phyloP scores from a whole-genome alignment of 2,888 invertebrate species.

The Tigriopus californicus region DNA sequence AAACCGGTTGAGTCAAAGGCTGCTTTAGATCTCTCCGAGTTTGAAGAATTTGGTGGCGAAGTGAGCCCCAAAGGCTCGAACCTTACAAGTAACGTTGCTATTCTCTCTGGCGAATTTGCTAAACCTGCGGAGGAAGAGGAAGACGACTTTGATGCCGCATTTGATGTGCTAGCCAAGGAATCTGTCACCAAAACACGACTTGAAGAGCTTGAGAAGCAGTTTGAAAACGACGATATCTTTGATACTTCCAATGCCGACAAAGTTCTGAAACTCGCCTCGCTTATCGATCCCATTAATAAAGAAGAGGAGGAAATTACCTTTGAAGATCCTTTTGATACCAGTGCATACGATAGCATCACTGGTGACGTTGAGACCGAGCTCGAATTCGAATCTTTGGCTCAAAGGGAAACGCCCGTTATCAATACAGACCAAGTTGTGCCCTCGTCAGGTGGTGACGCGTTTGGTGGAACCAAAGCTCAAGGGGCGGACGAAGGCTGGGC shows the following conservation, averaged over 20 bases:
- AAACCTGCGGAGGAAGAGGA: constrained; percentile 23
- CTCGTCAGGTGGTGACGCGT: not conserved
- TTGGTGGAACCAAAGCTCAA: not conserved
- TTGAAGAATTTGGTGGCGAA: constrained; percentile 19
- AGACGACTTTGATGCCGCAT: constrained; percentile 53
- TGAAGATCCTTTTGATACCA: constrained; percentile 18
- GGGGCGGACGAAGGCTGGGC: constrained; percentile 10
- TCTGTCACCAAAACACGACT: constrained; percentile 40
- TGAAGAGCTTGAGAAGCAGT: constrained; percentile 10
- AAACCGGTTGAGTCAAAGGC: constrained; percentile 13
- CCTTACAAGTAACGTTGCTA: constrained; percentile 14
- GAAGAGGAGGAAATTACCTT: constrained; percentile 19
- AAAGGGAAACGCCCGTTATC: not conserved
- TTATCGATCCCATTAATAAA: constrained; percentile 11
- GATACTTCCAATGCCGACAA: constrained; percentile 29
- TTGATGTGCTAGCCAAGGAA: constrained; percentile 55
- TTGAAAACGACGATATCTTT: constrained; percentile 28
- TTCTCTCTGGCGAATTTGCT: constrained; percentile 13
- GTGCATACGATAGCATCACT: constrained; percentile 13
- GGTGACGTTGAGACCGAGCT: constrained; percentile 9
- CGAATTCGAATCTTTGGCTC: constrained; percentile 12
- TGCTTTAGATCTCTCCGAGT: constrained; percentile 20
- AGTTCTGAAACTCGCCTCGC: constrained; percentile 20
- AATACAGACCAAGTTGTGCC: not conserved
- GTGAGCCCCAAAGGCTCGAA: not conserved